phyloP scores from a whole-genome alignment of 1,140 invertebrate genomes.

The Zaprionus capensis region DNA sequence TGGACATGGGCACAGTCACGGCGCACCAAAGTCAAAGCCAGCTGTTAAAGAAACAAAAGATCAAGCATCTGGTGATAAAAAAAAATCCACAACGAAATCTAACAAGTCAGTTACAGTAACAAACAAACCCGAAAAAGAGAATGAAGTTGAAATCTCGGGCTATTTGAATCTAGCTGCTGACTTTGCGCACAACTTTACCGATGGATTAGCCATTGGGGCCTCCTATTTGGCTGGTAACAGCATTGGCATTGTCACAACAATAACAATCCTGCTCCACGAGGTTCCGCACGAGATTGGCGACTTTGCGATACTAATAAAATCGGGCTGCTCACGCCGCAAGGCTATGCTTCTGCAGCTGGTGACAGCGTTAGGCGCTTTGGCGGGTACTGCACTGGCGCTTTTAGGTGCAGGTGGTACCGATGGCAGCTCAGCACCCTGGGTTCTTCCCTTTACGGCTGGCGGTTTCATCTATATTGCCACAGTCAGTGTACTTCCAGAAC shows the following conservation, averaged over 20 bases:
- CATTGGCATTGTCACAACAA: constrained; percentile 95
- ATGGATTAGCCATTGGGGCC: constrained; percentile 97
- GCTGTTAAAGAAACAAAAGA: constrained; percentile 21
- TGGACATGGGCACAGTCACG: constrained; percentile 84
- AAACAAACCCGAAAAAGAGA: constrained; percentile 73
- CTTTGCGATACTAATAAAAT: constrained; percentile 97
- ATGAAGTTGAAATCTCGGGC: constrained; percentile 90
- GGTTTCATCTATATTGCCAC: constrained; percentile 98
- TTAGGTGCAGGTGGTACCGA: constrained; percentile 85
- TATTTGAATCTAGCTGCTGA: constrained; percentile 98
- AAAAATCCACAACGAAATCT: constrained; percentile 81
- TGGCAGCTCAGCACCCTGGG: constrained; percentile 94
- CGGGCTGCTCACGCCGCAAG: constrained; percentile 95
- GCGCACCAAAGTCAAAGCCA: constrained; percentile 65
- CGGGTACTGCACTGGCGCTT: constrained; percentile 94
- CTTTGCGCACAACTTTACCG: constrained; percentile 98
- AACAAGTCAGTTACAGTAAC: constrained; percentile 52
- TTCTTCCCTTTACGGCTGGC: constrained; percentile 97
- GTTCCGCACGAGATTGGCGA: constrained; percentile 99
- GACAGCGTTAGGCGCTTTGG: constrained; percentile 97
- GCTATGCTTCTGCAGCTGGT: constrained; percentile 95
- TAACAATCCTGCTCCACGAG: constrained; percentile 96
- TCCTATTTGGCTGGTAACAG: constrained; percentile 95
- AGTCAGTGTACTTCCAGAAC: constrained; percentile 95
- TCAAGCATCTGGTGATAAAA: constrained; percentile 73